Evolutionary conservation across 2,888 invertebrate species (phyloP).

Genomic region (Pediacus dermestoides): DNA sequence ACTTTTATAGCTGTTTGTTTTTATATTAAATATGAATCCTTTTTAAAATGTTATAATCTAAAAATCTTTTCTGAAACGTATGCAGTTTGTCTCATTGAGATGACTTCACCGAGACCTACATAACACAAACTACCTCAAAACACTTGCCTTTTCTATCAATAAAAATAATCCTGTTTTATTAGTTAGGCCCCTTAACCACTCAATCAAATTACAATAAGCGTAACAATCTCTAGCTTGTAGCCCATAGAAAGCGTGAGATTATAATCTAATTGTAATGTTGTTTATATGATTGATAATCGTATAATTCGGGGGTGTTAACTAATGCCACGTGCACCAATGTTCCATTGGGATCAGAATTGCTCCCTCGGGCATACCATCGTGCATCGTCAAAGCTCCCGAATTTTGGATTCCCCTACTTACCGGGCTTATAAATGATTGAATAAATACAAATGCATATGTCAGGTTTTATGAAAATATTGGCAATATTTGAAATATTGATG

Average conservation of each 20-base stretch:
- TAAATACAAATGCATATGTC: slow-evolving; percentile 26
- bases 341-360: slow-evolving; percentile 28
- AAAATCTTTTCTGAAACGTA: no score
- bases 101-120: no score
- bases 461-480: slow-evolving; percentile 30
- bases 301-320: slow-evolving; percentile 39
- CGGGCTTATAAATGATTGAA: slow-evolving; percentile 20
- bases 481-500: slow-evolving; percentile 13
- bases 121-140: no score
- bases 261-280: slow-evolving; percentile 43
- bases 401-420: slow-evolving; percentile 16
- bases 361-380: slow-evolving; percentile 27
- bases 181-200: slow-evolving; percentile 7
- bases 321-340: slow-evolving; percentile 36
- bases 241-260: slow-evolving; percentile 16
- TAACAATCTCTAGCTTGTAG: slow-evolving; percentile 20
- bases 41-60: no score
- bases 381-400: slow-evolving; percentile 5
- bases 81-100: no score
- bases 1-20: no score
- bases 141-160: no score
- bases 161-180: no score
- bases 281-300: slow-evolving; percentile 46
- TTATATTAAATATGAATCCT: no score
- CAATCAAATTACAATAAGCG: slow-evolving; percentile 23